These are phyloP conservation scores for Poecile montanus DNA, from an alignment of 2,797 vertebrate genomes.

Conservation along the genomic window DNA sequence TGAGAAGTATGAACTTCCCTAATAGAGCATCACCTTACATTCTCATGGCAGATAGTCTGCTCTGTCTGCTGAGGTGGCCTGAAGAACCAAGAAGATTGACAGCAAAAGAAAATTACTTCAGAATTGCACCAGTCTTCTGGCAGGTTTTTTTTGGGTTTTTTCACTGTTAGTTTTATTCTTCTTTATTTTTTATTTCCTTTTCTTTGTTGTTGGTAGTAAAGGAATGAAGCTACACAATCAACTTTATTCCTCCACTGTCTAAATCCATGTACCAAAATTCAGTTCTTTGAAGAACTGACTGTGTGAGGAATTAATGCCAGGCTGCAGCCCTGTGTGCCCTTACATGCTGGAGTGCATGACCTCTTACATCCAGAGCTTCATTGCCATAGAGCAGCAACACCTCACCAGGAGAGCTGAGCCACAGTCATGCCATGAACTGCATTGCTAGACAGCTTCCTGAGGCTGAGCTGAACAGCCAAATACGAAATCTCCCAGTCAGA, in stretches of 20 bases:
- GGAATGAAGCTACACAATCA: neutral
- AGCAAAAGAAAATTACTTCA: neutral
- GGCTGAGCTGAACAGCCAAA: neutral
- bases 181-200: neutral
- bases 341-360: neutral
- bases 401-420: neutral
- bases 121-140: neutral
- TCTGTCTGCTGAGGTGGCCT: neutral
- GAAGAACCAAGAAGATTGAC: neutral
- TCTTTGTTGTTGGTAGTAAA: neutral
- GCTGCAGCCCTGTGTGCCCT: neutral
- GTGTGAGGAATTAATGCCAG: neutral
- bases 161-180: neutral
- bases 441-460: neutral
- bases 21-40: neutral
- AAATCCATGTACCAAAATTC: neutral
- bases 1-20: neutral
- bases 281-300: neutral
- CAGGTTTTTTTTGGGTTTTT: neutral
- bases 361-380: neutral
- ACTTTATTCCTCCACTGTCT: neutral
- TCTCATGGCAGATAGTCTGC: neutral
- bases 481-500: neutral
- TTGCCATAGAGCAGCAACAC: neutral
- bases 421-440: neutral